phyloP scores from a whole-genome alignment of 2,888 invertebrate genomes.

The Lasioglossum morio region DNA sequence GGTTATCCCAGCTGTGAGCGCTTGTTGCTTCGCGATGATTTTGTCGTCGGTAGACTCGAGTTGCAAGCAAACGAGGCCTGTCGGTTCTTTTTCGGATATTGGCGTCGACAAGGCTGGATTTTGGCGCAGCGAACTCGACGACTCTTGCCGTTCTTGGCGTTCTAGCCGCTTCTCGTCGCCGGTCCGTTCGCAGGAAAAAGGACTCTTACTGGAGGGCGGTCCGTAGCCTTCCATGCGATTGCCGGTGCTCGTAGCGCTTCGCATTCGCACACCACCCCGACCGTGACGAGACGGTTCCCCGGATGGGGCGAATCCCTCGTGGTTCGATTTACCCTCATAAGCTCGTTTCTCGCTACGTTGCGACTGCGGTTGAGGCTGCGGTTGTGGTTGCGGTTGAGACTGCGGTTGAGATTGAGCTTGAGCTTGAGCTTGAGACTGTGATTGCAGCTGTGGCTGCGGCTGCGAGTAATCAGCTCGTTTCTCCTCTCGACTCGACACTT shows the following conservation, averaged over 20 bases:
- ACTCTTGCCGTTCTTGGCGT: background rate
- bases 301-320: conserved; percentile 93
- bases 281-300: conserved; percentile 96
- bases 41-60: conserved; percentile 87
- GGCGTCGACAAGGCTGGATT: conserved; percentile 70
- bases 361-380: conserved; percentile 58
- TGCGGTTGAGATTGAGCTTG: background rate
- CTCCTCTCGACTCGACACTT: conserved; percentile 82
- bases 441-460: conserved; percentile 13
- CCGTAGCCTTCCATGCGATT: conserved; percentile 91
- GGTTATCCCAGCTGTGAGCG: conserved; percentile 89
- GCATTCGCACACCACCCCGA: conserved; percentile 86
- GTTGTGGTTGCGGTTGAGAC: background rate
- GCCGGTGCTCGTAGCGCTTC: conserved; percentile 82
- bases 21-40: conserved; percentile 88
- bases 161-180: conserved; percentile 82
- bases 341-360: conserved; percentile 79
- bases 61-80: conserved; percentile 68
- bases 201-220: conserved; percentile 92
- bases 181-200: conserved; percentile 87
- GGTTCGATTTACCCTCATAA: conserved; percentile 80
- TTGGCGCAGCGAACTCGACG: conserved; percentile 81
- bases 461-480: conserved; percentile 76
- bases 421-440: background rate
- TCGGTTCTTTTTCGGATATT: conserved; percentile 82